Evolutionary conservation across 2,888 invertebrate species (phyloP), one percentile per base, ranked within the genome.

Genomic region (Ichneumoninae sp.): DNA sequence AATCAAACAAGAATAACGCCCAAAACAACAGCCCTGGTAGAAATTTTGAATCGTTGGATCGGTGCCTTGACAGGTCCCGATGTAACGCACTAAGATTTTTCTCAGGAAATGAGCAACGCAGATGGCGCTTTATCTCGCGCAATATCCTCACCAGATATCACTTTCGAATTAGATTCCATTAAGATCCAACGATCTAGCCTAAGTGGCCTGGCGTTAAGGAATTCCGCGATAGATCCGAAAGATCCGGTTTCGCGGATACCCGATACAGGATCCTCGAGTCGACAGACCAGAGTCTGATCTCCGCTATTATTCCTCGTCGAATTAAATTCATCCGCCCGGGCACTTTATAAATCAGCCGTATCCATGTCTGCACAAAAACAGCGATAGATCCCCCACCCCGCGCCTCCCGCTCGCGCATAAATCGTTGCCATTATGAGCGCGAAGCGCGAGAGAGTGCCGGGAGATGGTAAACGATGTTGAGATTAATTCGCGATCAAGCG

Each of bases 401-500:
- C 69, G 68, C 47, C 75, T 77, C 52, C 36, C 63, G 65, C 70
- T 77, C 54, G 19, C 47, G 54, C 65, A 70, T 52, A 69, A 78
- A 65, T 65, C 50, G 50, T 75, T 65, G 36, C 78, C 75, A 84
- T 84, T 81, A 84, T 82, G 71, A 82, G 79, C 57, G 78, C 70
- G 70, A 78, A 54, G 65, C 44, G 68, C 57, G 66, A 69, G 77
- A 30, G 30, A 33, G 26, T 30, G 63, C 60, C 60, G 84, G 40
- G 78, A 81, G 84, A 85, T 85, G 84, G 78, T 81, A 81, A 82
- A 85, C 84, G 84, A 85, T 79, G 70, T 75, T 66, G 81, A 85
- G 84, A 85, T 85, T 85, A 85, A 85, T 85, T 79, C 78, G 84
- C 84, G 84, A 85, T 85, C 84, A 85, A 85, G 65, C 81, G 81